These are phyloP conservation scores for Laupala kohalensis DNA, from an alignment of 1,140 invertebrate genomes.

Conservation along the genomic window DNA sequence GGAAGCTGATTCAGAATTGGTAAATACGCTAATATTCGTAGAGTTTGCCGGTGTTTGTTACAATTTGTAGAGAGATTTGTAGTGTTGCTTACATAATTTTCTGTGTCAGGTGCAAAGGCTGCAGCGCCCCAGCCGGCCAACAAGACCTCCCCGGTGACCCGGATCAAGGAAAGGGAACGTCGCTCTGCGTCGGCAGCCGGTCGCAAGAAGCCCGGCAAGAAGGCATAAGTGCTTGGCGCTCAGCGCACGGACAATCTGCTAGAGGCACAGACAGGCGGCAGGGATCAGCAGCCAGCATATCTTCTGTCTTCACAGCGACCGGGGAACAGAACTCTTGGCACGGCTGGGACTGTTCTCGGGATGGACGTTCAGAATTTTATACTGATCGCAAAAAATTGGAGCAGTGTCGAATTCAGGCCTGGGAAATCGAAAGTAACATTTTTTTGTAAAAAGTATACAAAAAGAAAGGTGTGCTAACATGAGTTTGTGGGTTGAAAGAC, in stretches of 20 bases:
- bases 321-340: slow-evolving; percentile 7
- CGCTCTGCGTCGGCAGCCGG: slow-evolving; percentile 2
- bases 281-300: slow-evolving; percentile 1
- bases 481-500: neutral
- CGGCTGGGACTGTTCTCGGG: slow-evolving; percentile 4
- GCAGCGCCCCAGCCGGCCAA: neutral
- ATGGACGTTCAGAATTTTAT: slow-evolving; percentile 6
- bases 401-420: slow-evolving; percentile 1
- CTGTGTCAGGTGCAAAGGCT: slow-evolving; percentile 5
- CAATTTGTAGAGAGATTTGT: too few species aligned
- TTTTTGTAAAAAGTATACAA: neutral
- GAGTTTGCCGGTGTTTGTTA: too few species aligned
- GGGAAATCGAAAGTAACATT: neutral
- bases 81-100: too few species aligned
- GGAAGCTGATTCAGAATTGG: too few species aligned
- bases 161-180: neutral
- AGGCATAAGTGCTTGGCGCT: slow-evolving; percentile 7
- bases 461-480: neutral
- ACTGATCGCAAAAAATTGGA: neutral
- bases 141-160: slow-evolving; percentile 5
- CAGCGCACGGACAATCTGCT: neutral
- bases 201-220: slow-evolving; percentile 10
- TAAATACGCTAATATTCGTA: too few species aligned
- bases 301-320: slow-evolving; percentile 3
- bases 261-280: neutral